Conservation (phyloP, 2,113 vertebrate genomes). For the Azemiops feae region DNA sequence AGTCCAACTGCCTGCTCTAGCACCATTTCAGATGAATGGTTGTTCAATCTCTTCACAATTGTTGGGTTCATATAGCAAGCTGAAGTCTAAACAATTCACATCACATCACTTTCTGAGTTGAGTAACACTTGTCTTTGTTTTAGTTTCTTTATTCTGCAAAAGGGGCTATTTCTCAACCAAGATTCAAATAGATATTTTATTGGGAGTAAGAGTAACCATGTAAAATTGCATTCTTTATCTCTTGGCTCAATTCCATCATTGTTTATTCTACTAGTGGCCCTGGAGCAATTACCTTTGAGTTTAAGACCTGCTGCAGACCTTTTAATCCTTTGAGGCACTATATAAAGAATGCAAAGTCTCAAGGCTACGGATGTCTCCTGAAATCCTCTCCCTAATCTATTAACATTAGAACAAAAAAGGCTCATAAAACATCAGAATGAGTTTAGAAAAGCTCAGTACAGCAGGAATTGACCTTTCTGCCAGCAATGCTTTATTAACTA, state of each 20-base stretch:
- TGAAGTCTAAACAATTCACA: neutral
- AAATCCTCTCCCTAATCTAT: neutral
- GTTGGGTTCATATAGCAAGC: neutral
- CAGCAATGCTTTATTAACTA: neutral
- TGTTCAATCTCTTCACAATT: neutral
- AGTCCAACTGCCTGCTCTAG: neutral
- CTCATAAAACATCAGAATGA: constrained; percentile 12
- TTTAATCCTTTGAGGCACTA: neutral
- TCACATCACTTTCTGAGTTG: neutral
- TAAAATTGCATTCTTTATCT: neutral
- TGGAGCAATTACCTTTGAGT: neutral
- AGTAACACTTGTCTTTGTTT: neutral
- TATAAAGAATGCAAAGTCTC: neutral
- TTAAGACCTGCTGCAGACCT: neutral
- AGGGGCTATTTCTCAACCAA: neutral
- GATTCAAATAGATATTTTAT: neutral
- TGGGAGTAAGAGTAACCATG: neutral
- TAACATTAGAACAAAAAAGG: constrained; percentile 1
- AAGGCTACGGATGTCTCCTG: neutral
- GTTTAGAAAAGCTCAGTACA: constrained; percentile 6
- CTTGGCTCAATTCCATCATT: neutral
- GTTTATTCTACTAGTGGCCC: neutral
- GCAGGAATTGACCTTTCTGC: constrained; percentile 7
- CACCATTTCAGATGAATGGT: neutral
- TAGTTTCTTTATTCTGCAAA: neutral